Base-by-base conservation (phyloP, 2,888 invertebrate species). In the Tinea semifulvella region DNA sequence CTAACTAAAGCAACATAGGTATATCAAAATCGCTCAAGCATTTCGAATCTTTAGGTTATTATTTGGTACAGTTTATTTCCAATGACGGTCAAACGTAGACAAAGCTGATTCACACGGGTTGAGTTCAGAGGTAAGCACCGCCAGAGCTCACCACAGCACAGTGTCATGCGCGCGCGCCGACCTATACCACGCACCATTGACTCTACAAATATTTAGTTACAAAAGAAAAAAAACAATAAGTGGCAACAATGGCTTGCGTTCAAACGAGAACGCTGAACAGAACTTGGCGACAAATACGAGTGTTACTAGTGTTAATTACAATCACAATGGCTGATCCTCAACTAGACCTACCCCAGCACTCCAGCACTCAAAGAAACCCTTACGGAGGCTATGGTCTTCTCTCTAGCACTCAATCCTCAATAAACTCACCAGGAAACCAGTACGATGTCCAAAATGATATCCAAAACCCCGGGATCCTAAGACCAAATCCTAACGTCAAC, bases 321-420 rank as follows among this genome's bases (percentile, higher is more conserved):
- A 16, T 36, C 2, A 18, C 18, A n/a, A 14, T 10, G n/a, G 36
- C 36, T 3, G 36, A 36, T 2, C 52, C 81, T 0, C 86, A 87
- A 53, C 58, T 86, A 39, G 85, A 85, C 54, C 56, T 86, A 38
- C 85, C 76, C 50, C 39, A 69, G 61, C 43, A 55, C 16, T 65
- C 70, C 16, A 51, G 55, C 53, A 60, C 70, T 42, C 70, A 65
- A 50, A 56, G 72, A 14, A 72, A 69, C 46, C 61, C 59, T 31
- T 68, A 61, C 46, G 46, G 45, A 14, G 68, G 70, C 2, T 75
- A 65, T 47, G 79, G 79, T 1, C 56, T 61, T 1, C 47, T 65
- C 13, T 77, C 80, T 1, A 75, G 73, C 26, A 75, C 80, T 0
- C 70, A 56, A 20, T 44, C 49, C 28, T 53, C 65, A 0, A 67